Evolutionary conservation across 2,797 vertebrate genomes (phyloP).

Genomic region (Okamejei kenojei): DNA sequence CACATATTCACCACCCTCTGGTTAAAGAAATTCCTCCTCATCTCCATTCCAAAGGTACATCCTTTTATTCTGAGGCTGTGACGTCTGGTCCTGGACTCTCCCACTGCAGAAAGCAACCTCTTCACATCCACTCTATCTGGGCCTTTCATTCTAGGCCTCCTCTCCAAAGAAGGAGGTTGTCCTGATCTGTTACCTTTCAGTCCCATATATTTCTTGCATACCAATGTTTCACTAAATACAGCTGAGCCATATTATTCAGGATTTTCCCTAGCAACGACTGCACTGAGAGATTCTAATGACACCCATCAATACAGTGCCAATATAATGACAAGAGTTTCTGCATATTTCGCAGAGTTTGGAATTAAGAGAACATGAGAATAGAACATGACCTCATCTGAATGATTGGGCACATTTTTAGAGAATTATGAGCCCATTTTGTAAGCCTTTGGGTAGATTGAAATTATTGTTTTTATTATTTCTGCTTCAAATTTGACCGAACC

Average conservation of each 20-base stretch:
- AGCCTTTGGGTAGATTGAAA: not conserved
- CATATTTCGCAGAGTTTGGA: not conserved
- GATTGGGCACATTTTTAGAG: not conserved
- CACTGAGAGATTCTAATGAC: not conserved
- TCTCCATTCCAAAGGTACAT: no score
- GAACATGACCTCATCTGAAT: not conserved
- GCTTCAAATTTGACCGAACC: not conserved
- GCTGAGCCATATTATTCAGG: not conserved
- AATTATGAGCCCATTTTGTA: not conserved
- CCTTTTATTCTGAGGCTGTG: no score
- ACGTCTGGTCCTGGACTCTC: no score
- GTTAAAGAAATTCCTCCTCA: no score
- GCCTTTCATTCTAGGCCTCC: no score
- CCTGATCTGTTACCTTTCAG: no score
- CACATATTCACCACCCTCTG: no score
- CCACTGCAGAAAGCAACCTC: no score
- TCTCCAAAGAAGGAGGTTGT: no score
- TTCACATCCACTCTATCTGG: no score
- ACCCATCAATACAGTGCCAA: not conserved
- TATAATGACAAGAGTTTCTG: constrained; percentile 9
- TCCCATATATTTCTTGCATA: no score
- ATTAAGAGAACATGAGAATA: not conserved
- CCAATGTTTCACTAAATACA: not conserved
- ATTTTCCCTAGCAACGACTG: not conserved
- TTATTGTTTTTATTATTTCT: not conserved